Evolutionary conservation across 2,113 vertebrate species (phyloP), one percentile per base, ranked within the genome.

Genomic region (Notarius lentiginosus): DNA sequence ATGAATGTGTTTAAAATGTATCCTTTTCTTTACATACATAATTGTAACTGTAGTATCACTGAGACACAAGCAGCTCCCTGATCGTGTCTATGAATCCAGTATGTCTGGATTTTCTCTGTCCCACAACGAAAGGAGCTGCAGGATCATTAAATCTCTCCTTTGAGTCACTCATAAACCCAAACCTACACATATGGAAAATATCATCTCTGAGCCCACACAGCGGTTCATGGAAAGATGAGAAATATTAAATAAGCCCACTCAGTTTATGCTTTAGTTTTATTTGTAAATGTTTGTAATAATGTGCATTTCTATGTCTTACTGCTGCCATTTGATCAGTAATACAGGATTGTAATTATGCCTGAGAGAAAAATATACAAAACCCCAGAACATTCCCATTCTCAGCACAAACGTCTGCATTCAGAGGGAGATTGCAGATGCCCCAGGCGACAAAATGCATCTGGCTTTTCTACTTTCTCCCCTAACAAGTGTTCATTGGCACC

Each of bases 181-280:
- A 61, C 79, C 55, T 41, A 81, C 55, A 81, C 55, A 58, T 27
- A 77, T 55, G 75, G 75, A 77, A 60, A 80, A 34, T 22, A 60
- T 81, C 27, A 81, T 61, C 79, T 81, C 56, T 81, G 18, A 61
- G 12, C 79, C 56, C 58, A 81, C 79, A 81, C 79, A 61, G 79
- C 3, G 30, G 79, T 81, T 81, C 55, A 61, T 20, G 79, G 58
- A 61, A 60, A 60, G 22, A 34, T 12, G 30, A 41, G 56, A 81
- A 60, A 22, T 61, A 81, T 81, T 41, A 81, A 61, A 81, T 61
- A 30, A 61, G 10, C 79, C 56, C 56, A 61, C 79, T 61, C 27
- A 7, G 58, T 63, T 63, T n/a, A 63, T 61, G 34, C 58, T 63
- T 61, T 14, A 14, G 79, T 30, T 81, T 41, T 81, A 60, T 22